A percentile compares a stretch with the other conserved stretches of the same genome.
Conservation (phyloP, 1,140 invertebrate species). For the Atta cephalotes region DNA sequence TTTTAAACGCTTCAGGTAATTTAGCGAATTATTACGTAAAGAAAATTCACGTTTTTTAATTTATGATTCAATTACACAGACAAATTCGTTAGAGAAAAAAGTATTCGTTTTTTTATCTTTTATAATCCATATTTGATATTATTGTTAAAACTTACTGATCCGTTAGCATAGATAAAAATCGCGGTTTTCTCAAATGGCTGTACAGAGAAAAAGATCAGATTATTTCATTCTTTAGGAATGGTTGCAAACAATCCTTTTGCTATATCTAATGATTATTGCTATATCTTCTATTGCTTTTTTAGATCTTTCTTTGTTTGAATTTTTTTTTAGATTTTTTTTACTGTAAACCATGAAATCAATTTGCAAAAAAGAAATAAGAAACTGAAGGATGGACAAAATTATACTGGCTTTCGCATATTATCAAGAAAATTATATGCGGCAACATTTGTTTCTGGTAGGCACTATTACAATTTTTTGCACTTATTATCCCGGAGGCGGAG, state of each 20-base stretch:
- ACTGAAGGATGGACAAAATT: conserved; percentile 1
- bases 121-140: background rate
- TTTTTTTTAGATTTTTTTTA: background rate
- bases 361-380: conserved; percentile 26
- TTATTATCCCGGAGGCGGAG: conserved; percentile 3
- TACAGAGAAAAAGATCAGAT: conserved; percentile 63
- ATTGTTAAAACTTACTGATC: background rate
- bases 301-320: conserved; percentile 28
- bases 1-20: background rate
- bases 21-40: background rate
- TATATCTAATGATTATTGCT: background rate
- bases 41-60: conserved; percentile 7
- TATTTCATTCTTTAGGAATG: conserved; percentile 62
- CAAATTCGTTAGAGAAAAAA: background rate
- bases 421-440: background rate
- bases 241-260: conserved; percentile 17
- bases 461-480: background rate
- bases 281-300: conserved; percentile 48
- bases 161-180: conserved; percentile 5
- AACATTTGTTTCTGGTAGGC: background rate
- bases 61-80: background rate
- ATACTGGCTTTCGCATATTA: conserved; percentile 49
- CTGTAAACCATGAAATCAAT: conserved; percentile 11
- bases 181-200: conserved; percentile 50
- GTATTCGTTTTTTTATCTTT: background rate